Evolutionary conservation across 2,113 vertebrate species (phyloP).

Genomic region (Laticauda colubrina): DNA sequence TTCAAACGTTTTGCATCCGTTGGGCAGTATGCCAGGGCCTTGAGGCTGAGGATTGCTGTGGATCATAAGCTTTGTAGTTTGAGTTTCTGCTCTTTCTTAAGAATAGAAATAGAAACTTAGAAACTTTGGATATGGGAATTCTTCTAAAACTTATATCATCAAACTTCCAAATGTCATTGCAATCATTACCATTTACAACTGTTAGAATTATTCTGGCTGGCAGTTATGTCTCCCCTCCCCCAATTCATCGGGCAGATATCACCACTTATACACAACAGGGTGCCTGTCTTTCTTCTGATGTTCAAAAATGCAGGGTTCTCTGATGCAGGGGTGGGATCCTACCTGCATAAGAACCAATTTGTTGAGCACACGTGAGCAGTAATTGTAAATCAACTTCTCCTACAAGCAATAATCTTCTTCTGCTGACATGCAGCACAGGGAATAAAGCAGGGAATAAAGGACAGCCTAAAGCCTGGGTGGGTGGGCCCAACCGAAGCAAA

Average conservation of each 20-base stretch:
- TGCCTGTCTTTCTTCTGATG: background rate
- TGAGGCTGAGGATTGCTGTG: background rate
- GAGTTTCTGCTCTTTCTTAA: background rate
- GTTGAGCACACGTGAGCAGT: no score
- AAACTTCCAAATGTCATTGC: background rate
- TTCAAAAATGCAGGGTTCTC: background rate
- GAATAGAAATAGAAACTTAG: background rate
- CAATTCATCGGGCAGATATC: background rate
- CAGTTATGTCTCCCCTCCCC: background rate
- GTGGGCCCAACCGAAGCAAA: no score
- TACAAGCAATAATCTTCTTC: no score
- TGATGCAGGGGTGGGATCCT: background rate
- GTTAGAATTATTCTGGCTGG: background rate
- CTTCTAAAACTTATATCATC: background rate
- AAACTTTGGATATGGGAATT: background rate
- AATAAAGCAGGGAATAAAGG: no score
- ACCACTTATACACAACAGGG: background rate
- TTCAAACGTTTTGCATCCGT: no score
- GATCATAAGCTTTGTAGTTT: background rate
- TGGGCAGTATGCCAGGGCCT: no score
- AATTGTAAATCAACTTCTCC: no score
- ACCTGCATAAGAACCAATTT: no score
- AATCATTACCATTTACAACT: background rate
- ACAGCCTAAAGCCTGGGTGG: no score
- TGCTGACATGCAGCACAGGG: no score